Percentiles rank a stretch among this genome's conserved stretches.
Conservation (phyloP, 1,140 invertebrate genomes). For the Drosophila athabasca region DNA sequence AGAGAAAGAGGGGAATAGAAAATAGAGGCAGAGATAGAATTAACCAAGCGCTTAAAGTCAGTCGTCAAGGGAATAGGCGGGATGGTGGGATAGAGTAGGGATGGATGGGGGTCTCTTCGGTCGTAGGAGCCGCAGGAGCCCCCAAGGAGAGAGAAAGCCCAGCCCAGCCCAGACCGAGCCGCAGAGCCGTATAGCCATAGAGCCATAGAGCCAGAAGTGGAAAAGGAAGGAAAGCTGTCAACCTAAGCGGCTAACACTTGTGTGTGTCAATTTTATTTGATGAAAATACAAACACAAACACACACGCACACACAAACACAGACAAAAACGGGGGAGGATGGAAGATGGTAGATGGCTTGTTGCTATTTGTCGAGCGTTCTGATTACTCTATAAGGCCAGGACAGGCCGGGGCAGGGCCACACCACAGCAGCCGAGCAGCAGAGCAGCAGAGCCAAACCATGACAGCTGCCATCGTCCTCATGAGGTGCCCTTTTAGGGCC, state of each 20-base stretch:
- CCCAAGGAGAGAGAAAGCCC: constrained; percentile 15
- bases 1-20: not conserved
- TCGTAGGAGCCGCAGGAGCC: constrained; percentile 24
- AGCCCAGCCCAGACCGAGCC: too few relatives aligned
- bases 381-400: constrained; percentile 71
- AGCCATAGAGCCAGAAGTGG: constrained; percentile 8
- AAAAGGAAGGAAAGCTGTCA: constrained; percentile 57
- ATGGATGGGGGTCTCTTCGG: constrained; percentile 13
- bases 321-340: constrained; percentile 1
- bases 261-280: constrained; percentile 82
- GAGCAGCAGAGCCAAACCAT: constrained; percentile 17
- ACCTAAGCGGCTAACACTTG: constrained; percentile 80
- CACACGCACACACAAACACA: not conserved
- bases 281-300: constrained; percentile 79
- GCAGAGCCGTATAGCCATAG: not conserved
- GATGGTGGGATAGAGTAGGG: not conserved
- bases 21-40: constrained; percentile 37
- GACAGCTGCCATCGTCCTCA: constrained; percentile 38
- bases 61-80: constrained; percentile 28
- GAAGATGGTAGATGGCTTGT: constrained; percentile 57
- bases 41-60: constrained; percentile 76
- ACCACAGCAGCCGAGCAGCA: not conserved
- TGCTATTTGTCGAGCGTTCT: constrained; percentile 79
- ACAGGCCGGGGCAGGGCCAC: constrained; percentile 37
- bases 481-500: constrained; percentile 74